Conservation (phyloP, 1,140 invertebrate species). For the Teleogryllus occipitalis region DNA sequence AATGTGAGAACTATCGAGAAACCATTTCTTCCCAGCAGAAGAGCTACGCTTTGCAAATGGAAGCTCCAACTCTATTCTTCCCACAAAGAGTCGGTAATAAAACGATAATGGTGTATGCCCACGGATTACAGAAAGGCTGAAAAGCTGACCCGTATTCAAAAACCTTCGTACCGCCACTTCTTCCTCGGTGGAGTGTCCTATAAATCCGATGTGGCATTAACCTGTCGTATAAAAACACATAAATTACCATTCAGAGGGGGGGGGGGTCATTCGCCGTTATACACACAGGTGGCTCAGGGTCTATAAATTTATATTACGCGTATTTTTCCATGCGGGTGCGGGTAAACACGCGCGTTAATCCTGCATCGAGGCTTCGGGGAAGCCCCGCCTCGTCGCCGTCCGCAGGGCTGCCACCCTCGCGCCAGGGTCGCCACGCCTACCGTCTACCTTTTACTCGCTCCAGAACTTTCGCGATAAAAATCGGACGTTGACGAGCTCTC, state of each 20-base stretch:
- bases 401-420: neutral
- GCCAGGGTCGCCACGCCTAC: neutral
- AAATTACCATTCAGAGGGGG: neutral
- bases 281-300: neutral
- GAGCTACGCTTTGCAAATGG: no score
- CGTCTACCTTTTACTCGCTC: neutral
- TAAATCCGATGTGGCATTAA: neutral
- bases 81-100: neutral
- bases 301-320: conserved; percentile 1
- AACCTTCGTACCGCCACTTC: neutral
- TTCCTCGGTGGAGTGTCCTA: neutral
- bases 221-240: conserved; percentile 1
- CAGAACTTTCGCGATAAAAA: neutral
- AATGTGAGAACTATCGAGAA: no score
- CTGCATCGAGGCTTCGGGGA: neutral
- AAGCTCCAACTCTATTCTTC: neutral
- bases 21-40: no score
- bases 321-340: neutral
- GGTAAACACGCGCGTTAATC: neutral
- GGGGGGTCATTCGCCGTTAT: neutral
- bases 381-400: neutral
- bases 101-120: neutral
- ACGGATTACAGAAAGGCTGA: neutral
- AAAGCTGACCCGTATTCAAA: no score
- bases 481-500: no score